Evolutionary conservation across 2,113 vertebrate genomes (phyloP).

Genomic region (Suncus etruscus): DNA sequence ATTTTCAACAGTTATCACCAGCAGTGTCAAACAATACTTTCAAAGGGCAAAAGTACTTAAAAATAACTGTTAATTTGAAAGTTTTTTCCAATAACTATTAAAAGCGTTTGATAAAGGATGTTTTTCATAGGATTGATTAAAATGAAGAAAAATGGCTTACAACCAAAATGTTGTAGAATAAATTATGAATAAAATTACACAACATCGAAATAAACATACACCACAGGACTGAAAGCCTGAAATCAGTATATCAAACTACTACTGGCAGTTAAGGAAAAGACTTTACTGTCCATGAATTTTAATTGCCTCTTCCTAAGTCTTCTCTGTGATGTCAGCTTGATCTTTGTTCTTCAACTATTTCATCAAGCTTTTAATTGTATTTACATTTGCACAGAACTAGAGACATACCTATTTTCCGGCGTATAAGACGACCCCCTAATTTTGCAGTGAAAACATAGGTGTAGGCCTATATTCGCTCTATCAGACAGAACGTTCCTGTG

Average conservation of each 20-base stretch:
- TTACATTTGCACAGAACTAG: no score
- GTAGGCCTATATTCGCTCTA: no score
- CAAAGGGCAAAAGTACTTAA: not conserved
- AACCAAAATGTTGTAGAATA: constrained; percentile 15
- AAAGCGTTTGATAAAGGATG: not conserved
- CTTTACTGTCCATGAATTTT: not conserved
- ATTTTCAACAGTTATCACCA: not conserved
- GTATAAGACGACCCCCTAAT: no score
- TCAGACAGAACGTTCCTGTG: no score
- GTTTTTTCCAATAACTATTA: constrained; percentile 1
- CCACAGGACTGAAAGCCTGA: not conserved
- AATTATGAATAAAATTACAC: not conserved
- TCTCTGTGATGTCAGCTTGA: not conserved
- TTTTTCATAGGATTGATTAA: not conserved
- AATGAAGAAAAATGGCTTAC: constrained; percentile 3
- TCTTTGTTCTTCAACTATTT: not conserved
- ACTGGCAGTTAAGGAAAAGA: not conserved
- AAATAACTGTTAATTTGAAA: not conserved
- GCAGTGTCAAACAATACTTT: not conserved
- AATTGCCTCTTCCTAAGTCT: not conserved
- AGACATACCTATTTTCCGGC: no score
- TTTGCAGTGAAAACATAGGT: no score
- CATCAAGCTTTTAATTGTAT: not conserved
- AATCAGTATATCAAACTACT: not conserved
- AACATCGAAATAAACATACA: constrained; percentile 19